phyloP scores from a whole-genome alignment of 2,113 vertebrate genomes.

The Cottus gobio region DNA sequence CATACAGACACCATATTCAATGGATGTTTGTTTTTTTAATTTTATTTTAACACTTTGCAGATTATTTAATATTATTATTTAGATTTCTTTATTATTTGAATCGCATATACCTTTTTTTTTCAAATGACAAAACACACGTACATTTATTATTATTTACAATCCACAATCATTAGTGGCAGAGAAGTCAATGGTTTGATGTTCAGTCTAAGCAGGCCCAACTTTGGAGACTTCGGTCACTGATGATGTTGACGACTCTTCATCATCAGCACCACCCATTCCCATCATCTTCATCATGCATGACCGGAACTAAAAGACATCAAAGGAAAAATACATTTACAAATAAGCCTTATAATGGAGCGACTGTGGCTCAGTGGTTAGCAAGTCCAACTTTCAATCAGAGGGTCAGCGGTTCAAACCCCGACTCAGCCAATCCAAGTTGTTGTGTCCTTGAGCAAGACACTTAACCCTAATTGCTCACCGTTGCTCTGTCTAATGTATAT shows the following conservation, averaged over 20 bases:
- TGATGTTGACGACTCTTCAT: conserved; percentile 70
- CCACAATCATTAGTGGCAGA: conserved; percentile 2
- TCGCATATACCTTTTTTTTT: not conserved
- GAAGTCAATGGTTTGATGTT: not conserved
- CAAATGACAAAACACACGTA: conserved; percentile 7
- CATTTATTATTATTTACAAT: conserved; percentile 41
- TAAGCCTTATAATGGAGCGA: too few species aligned
- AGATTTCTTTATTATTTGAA: not conserved
- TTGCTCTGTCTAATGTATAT: too few species aligned
- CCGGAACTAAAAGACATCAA: conserved; percentile 63
- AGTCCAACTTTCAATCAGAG: too few species aligned
- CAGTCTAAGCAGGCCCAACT: conserved; percentile 67
- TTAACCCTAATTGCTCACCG: too few species aligned
- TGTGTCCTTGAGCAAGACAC: too few species aligned
- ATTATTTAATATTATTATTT: too few species aligned
- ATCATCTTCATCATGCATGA: conserved; percentile 74
- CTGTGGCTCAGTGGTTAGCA: too few species aligned
- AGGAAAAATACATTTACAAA: not conserved
- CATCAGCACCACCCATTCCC: conserved; percentile 78
- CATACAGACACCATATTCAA: not conserved
- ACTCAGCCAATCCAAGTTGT: too few species aligned
- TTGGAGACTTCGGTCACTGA: conserved; percentile 83
- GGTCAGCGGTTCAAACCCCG: too few species aligned
- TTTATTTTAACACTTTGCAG: conserved; percentile 17
- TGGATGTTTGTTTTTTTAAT: not conserved